These are phyloP conservation scores for Eonycteris spelaea DNA, from an alignment of 2,113 vertebrate genomes.

Conservation along the genomic window DNA sequence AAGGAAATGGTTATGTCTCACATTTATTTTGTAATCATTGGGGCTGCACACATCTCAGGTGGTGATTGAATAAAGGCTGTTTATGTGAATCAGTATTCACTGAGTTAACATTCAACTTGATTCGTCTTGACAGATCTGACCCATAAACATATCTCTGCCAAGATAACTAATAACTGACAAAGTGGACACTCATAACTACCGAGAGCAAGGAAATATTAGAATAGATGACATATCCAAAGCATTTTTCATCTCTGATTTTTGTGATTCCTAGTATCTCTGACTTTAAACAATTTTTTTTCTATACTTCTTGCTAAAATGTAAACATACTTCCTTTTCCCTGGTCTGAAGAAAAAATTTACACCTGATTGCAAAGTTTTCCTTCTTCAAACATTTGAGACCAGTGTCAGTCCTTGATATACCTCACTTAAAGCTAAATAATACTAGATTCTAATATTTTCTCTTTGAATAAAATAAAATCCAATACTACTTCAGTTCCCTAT, in stretches of 20 bases:
- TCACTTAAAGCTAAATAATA: background rate
- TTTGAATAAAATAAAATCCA: background rate
- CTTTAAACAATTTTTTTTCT: background rate
- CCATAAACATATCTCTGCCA: background rate
- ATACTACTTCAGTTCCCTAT: background rate
- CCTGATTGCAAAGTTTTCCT: background rate
- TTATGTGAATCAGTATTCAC: background rate
- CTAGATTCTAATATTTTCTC: background rate
- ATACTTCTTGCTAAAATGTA: background rate
- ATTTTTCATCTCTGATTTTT: background rate
- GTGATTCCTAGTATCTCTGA: background rate
- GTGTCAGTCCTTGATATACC: background rate
- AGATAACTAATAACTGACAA: background rate
- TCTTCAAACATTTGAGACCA: background rate
- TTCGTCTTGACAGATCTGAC: background rate
- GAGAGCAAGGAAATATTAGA: background rate
- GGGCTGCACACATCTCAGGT: background rate
- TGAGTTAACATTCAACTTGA: background rate
- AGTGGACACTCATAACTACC: background rate
- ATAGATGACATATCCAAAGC: background rate
- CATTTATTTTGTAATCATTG: background rate
- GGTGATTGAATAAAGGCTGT: background rate
- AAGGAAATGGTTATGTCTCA: background rate
- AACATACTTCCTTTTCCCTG: background rate
- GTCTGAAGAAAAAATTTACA: constrained; percentile 4